Evolutionary conservation across 2,888 invertebrate genomes (phyloP).

Genomic region (Tortricodes alternella): DNA sequence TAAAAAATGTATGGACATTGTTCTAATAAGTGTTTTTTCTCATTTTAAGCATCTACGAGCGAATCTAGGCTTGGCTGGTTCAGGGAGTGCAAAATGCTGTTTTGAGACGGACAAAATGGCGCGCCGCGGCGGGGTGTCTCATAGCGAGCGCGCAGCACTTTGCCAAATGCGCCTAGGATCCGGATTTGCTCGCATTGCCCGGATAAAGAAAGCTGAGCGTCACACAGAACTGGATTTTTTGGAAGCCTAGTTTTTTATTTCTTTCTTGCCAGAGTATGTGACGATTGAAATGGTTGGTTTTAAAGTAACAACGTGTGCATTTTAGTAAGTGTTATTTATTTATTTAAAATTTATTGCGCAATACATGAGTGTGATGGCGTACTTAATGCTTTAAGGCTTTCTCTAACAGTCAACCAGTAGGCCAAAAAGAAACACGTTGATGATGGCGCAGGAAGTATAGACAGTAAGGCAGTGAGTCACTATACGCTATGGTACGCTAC

Average conservation of each 20-base stretch:
- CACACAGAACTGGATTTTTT: slow-evolving; percentile 42
- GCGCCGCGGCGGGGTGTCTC: slow-evolving; percentile 53
- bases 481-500: not conserved
- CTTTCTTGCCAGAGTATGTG: not conserved
- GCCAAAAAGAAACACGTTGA: no score
- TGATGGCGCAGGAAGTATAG: no score
- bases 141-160: slow-evolving; percentile 58
- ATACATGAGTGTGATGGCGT: no score
- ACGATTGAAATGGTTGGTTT: no score
- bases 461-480: no score
- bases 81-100: slow-evolving; percentile 75
- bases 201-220: slow-evolving; percentile 52
- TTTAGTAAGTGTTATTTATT: no score
- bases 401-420: no score
- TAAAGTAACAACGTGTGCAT: no score
- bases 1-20: not conserved
- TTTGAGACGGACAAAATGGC: slow-evolving; percentile 62
- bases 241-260: not conserved
- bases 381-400: no score
- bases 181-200: slow-evolving; percentile 65
- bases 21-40: slow-evolving; percentile 21
- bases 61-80: slow-evolving; percentile 40
- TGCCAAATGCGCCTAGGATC: slow-evolving; percentile 69
- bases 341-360: no score
- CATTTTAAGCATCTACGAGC: slow-evolving; percentile 19